Evolutionary conservation across 2,113 vertebrate genomes (phyloP).

Genomic region (Hypanus sabinus): DNA sequence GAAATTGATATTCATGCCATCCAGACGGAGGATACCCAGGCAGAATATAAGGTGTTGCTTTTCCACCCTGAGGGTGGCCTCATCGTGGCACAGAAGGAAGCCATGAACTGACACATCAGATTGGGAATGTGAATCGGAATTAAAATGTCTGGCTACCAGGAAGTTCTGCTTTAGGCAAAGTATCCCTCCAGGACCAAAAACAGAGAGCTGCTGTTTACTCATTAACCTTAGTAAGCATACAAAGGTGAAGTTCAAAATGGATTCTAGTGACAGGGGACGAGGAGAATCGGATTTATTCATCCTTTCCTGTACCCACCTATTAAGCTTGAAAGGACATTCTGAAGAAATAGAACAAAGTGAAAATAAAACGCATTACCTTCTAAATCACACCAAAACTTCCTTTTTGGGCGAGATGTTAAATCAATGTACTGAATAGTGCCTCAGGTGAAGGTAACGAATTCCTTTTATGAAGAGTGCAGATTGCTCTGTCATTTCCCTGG

Average conservation of each 20-base stretch:
- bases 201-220: background rate
- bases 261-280: background rate
- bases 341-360: background rate
- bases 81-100: no score
- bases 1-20: no score
- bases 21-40: no score
- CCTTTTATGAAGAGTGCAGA: background rate
- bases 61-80: no score
- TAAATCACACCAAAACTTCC: background rate
- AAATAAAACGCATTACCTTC: background rate
- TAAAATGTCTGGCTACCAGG: no score
- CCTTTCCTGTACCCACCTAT: background rate
- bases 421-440: background rate
- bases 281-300: background rate
- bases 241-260: background rate
- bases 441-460: background rate
- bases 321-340: background rate
- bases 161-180: background rate
- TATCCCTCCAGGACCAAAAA: background rate
- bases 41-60: no score
- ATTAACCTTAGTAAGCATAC: background rate
- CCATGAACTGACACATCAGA: no score
- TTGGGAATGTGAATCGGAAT: no score
- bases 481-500: background rate
- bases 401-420: background rate